Percentiles rank a stretch among this genome's conserved stretches.
Evolutionary conservation across 2,888 invertebrate species (phyloP).

Genomic region (Copidosoma aretas): DNA sequence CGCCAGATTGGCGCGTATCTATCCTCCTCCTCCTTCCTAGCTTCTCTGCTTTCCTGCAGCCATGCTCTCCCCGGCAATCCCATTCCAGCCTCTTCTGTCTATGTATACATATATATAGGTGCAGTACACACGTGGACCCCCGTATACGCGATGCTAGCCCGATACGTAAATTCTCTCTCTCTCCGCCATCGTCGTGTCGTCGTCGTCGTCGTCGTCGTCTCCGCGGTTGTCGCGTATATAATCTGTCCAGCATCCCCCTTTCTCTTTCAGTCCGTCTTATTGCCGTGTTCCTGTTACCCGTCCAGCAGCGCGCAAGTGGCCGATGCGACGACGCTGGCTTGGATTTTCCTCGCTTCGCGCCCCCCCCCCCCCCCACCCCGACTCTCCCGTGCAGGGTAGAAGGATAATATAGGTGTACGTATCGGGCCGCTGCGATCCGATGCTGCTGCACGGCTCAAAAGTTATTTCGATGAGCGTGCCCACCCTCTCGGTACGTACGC

Average conservation of each 20-base stretch:
- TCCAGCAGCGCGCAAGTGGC: neutral
- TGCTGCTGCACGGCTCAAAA: neutral
- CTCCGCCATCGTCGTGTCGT: neutral
- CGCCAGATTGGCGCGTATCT: too few species aligned
- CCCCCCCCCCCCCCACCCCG: neutral
- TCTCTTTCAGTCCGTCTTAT: slow-evolving; percentile 24
- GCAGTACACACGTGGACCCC: neutral
- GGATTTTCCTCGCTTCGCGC: slow-evolving; percentile 10
- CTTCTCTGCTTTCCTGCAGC: too few species aligned
- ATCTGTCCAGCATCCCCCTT: slow-evolving; percentile 33
- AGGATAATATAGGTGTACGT: too few species aligned
- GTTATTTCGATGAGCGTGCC: neutral
- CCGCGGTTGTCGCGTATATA: neutral
- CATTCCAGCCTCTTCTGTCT: too few species aligned
- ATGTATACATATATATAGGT: neutral
- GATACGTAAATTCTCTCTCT: slow-evolving; percentile 19
- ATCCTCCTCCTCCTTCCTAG: too few species aligned
- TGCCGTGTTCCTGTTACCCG: neutral
- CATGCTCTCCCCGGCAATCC: too few species aligned
- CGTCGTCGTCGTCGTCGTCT: neutral
- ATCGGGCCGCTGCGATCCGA: slow-evolving; percentile 13
- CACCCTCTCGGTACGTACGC: too few species aligned
- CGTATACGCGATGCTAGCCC: slow-evolving; percentile 17
- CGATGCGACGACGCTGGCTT: slow-evolving; percentile 24
- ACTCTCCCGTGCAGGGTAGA: slow-evolving; percentile 1